Base-by-base conservation (phyloP, 2,888 invertebrate species). In the Drosophila fungiperda region DNA sequence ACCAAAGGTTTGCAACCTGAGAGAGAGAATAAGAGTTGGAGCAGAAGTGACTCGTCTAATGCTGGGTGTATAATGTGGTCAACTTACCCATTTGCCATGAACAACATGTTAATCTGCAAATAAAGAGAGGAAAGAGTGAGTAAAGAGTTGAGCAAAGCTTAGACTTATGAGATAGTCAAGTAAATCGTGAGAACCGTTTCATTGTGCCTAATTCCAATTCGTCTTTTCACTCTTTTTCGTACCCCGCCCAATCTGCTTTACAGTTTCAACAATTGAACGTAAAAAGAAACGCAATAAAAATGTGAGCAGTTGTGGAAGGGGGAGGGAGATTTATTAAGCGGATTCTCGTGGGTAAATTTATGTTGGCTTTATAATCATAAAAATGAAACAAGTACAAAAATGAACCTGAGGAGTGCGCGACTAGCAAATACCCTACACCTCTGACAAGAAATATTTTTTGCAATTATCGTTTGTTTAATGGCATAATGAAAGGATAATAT, bases 291-390 rank as follows among this genome's bases (percentile, higher is more conserved):
- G 68, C 74, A 60, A 76, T 75, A 77, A 76, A 67, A 58, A 15
- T 20, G 17, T 6, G 15, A 26, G 15, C 17, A 15, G 52, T 36
- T 42, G 42, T 4, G 15, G 50, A 32, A 42, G 11, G 12, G 35
- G 7, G 20, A 11, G 29, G n/a, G 35, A n/a, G 35, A 17, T 64
- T 45, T 62, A 70, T 71, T 65, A 65, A 65, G 66, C 64, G 63
- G 64, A 80, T 77, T 73, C 54, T 70, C 65, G 36, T 65, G 64
- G 72, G 64, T 69, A 82, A 79, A 87, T 87, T 87, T 68, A 82
- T 78, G 87, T 79, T 77, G 82, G 79, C 74, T 75, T 84, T 87
- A 72, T 73, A 83, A 81, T 81, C 80, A 73, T 70, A 79, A 81
- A 75, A 84, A 84, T 72, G 3, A 67, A 77, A 84, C 11, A 52